Percentiles rank a stretch among this genome's conserved stretches.
These are phyloP conservation scores for Motacilla tschutschensis DNA, from an alignment of 2,113 vertebrate genomes.

Conservation along the genomic window DNA sequence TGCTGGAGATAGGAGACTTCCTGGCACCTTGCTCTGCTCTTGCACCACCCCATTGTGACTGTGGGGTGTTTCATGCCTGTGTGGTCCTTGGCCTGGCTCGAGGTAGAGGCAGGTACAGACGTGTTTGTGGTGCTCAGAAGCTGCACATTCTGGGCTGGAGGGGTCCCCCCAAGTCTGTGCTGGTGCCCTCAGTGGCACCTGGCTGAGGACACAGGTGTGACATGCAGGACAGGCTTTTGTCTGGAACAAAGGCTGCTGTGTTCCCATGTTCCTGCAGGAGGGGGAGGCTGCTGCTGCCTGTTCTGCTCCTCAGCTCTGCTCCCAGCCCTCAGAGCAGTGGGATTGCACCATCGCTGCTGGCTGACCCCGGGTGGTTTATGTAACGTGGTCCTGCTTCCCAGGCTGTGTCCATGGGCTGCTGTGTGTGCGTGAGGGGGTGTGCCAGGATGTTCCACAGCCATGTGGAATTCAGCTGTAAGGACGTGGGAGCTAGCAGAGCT, in stretches of 20 bases:
- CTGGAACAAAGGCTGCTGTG: neutral
- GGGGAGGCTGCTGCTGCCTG: neutral
- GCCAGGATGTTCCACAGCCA: neutral
- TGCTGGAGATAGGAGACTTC: neutral
- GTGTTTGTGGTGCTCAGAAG: neutral
- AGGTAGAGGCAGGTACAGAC: neutral
- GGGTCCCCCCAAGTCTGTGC: neutral
- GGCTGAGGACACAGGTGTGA: neutral
- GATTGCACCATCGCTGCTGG: neutral
- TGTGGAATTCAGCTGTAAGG: neutral
- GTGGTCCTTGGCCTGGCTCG: neutral
- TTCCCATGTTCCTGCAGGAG: neutral
- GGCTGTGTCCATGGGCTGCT: neutral
- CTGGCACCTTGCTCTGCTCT: neutral
- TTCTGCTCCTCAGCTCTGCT: neutral
- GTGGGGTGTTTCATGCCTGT: neutral
- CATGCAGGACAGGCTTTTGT: neutral
- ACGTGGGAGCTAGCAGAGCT: neutral
- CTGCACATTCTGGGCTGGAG: neutral
- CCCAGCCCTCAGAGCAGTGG: neutral
- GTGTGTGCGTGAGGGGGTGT: neutral
- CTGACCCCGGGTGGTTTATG: neutral
- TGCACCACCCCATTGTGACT: neutral
- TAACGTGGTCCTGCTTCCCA: neutral
- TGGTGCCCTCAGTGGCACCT: neutral